Evolutionary conservation across 1,140 invertebrate species (phyloP), one percentile per base, ranked within the genome.

Genomic region (Diorhabda sublineata): DNA sequence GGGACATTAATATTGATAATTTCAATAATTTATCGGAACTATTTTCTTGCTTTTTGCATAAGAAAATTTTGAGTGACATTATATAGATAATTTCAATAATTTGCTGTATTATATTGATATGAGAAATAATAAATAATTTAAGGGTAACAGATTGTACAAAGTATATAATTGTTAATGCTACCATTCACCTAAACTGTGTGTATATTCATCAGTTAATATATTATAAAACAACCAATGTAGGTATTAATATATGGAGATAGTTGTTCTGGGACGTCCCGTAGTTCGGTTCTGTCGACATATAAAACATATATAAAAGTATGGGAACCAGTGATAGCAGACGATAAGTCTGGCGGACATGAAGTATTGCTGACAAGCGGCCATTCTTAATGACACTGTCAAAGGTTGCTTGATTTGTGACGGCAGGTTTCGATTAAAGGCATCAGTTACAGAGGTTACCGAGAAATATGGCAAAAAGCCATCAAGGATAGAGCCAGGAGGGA

Each of bases 361-460:
- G 70, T 77, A 79, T 78, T 71, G 78, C 77, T 78, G 76, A 78
- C 74, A 77, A 74, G 69, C 72, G 73, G 73, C 74, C 74, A 73
- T 76, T 79, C 78, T 78, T 79, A 79, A 80, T 79, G 77, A 79
- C 75, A 79, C 75, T 78, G 78, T 78, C 75, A 79, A 78, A 79
- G 72, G 73, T 75, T 78, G 75, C 68, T 75, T 79, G 79, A 80
- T 80, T 80, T 80, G 79, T 80, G 79, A 80, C 76, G 77, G 73
- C 74, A 76, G 76, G 74, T 79, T 79, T 80, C 78, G 79, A 80
- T 80, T 80, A 80, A 79, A 78, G 78, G 77, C 78, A 79, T 79
- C 79, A 80, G 73, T 79, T 79, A 77, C 78, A 78, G 79, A 73
- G 70, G 70, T 73, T 61, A 69, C 69, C 47, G 69, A 71, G 72